Base-by-base conservation (phyloP, 2,888 invertebrate genomes). In the Drosophila tripunctata region DNA sequence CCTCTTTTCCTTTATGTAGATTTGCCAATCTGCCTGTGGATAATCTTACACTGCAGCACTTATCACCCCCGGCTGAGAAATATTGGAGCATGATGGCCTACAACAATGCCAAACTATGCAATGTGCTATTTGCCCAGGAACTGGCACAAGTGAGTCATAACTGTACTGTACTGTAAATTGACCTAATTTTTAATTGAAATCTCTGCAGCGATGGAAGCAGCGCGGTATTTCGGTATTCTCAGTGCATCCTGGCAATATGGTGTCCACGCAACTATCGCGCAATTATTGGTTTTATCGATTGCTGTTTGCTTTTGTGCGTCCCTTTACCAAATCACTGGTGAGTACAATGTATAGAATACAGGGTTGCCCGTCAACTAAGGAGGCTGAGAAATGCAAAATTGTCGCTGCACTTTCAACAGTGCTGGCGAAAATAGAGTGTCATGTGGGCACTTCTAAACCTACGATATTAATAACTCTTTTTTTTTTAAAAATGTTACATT, bases 251-350 rank as follows among this genome's bases (percentile, higher is more conserved):
- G 98, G 98, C 2, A 98, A 98, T 90, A 94, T 99, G 95, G 96
- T 99, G 10, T 95, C 93, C 62, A 94, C 97, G 0, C 93, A 94
- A 71, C 54, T 98, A 5, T 92, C 94, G 43, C 93, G 96, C 45
- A 93, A 96, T 87, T 98, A 97, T 95, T 98, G 98, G 97, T 86
- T 96, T 15, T 96, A 95, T 89, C 92, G 95, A 76, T 77, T 97
- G 0, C 89, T 96, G 0, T 98, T 96, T 89, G 93, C 94, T n/a
- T 27, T 98, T 1, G 96, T 96, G 8, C 93, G 97, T 56, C 98
- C 98, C 5, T 99, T 99, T 91, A 98, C 98, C 0, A 99, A 99
- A 91, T 96, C 97, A 19, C 90, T 98, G 93, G 97, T 97, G 92
- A 93, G 93, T 89, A 3, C 10, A 1, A 3, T 27, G 27, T 27